Conservation (phyloP, 1,140 invertebrate species). For the Cydia splendana region DNA sequence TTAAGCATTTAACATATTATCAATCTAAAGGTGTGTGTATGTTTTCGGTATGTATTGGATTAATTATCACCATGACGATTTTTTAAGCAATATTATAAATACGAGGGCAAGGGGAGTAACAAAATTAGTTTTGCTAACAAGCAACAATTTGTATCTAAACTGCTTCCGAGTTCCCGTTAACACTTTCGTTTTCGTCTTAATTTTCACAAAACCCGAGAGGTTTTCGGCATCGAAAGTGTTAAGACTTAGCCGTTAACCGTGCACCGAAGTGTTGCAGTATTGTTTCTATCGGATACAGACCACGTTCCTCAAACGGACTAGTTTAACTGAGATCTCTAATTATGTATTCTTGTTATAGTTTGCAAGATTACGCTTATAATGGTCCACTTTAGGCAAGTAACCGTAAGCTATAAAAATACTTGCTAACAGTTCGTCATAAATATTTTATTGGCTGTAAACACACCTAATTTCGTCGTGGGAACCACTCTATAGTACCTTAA, state of each 20-base stretch:
- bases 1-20: too few species aligned
- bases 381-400: background rate
- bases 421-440: constrained; percentile 11
- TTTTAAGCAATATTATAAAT: too few species aligned
- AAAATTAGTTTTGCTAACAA: too few species aligned
- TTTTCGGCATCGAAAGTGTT: constrained; percentile 14
- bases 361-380: background rate
- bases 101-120: too few species aligned
- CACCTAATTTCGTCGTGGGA: constrained; percentile 5
- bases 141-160: background rate
- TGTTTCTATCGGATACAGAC: background rate
- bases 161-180: background rate
- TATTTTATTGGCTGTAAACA: constrained; percentile 16
- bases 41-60: too few species aligned
- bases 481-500: background rate
- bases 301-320: background rate
- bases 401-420: background rate
- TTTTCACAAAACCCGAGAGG: constrained; percentile 6
- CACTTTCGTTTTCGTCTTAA: background rate
- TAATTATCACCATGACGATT: too few species aligned
- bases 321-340: background rate
- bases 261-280: background rate
- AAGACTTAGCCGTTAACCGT: constrained; percentile 3
- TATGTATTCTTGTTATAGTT: background rate
- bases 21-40: too few species aligned